phyloP scores from a whole-genome alignment of 2,113 vertebrate genomes.

The Dromiciops gliroides region DNA sequence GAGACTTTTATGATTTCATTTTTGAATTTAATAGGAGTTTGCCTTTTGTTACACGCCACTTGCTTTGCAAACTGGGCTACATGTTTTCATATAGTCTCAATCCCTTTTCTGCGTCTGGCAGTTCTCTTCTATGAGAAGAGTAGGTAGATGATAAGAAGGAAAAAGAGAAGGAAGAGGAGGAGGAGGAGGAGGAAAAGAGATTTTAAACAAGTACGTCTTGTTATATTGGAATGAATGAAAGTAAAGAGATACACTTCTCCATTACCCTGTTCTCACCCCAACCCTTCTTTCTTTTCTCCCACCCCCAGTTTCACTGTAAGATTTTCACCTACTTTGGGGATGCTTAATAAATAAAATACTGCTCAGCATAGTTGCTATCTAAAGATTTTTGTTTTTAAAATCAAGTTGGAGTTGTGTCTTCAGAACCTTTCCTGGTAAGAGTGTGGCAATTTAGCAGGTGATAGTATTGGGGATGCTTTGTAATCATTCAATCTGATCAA shows the following conservation, averaged over 20 bases:
- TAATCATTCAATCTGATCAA: neutral
- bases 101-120: neutral
- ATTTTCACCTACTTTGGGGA: neutral
- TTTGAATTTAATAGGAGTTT: neutral
- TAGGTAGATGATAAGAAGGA: neutral
- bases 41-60: conserved; percentile 17
- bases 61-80: neutral
- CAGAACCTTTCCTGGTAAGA: neutral
- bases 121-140: neutral
- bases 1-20: neutral
- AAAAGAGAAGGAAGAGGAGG: neutral
- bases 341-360: conserved; percentile 9
- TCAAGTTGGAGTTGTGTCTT: neutral
- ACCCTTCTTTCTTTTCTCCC: neutral
- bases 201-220: neutral
- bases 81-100: neutral
- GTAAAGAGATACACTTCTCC: neutral
- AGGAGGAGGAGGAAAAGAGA: neutral
- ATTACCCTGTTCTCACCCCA: neutral
- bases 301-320: neutral
- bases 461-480: neutral
- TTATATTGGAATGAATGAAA: neutral
- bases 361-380: neutral
- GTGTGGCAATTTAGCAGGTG: conserved; percentile 1
- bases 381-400: neutral